Evolutionary conservation across 2,797 vertebrate genomes (phyloP).

Genomic region (Lutjanus argentimaculatus): DNA sequence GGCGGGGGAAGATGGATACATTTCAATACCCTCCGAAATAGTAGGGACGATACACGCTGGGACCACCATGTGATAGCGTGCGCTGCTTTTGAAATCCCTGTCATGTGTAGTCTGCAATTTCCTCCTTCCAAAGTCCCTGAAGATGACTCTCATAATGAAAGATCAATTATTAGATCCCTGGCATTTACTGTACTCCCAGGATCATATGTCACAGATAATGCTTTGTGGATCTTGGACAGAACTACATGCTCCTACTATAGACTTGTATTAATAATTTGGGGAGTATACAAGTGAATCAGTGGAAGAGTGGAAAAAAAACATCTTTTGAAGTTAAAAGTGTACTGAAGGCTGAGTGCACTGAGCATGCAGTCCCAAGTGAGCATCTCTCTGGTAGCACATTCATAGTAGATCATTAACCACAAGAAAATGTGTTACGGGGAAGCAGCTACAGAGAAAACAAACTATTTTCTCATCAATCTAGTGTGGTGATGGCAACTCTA

Average conservation of each 20-base stretch:
- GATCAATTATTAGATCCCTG: conserved; percentile 73
- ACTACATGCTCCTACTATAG: conserved; percentile 15
- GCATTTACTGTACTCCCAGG: conserved; percentile 50
- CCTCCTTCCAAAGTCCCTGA: conserved; percentile 63
- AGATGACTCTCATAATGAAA: conserved; percentile 69
- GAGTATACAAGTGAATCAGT: conserved; percentile 8
- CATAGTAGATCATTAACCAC: conserved; percentile 40
- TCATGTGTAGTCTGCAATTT: conserved; percentile 69
- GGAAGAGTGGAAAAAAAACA: conserved; percentile 3
- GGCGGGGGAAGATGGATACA: conserved; percentile 52
- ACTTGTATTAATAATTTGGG: conserved; percentile 16
- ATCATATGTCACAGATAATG: conserved; percentile 61
- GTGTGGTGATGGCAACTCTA: background rate
- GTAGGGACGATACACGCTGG: conserved; percentile 58
- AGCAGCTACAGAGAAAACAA: background rate
- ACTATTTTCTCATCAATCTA: background rate
- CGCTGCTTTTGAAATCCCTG: conserved; percentile 46
- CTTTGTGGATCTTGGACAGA: conserved; percentile 20
- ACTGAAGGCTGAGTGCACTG: conserved; percentile 16
- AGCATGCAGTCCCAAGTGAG: conserved; percentile 10
- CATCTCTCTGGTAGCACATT: conserved; percentile 9
- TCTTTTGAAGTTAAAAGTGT: conserved; percentile 16
- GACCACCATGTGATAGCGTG: conserved; percentile 60
- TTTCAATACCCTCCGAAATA: conserved; percentile 74
- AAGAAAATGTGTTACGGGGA: conserved; percentile 5